phyloP scores from a whole-genome alignment of 2,888 invertebrate species.

The Nephrotoma guestfalica region DNA sequence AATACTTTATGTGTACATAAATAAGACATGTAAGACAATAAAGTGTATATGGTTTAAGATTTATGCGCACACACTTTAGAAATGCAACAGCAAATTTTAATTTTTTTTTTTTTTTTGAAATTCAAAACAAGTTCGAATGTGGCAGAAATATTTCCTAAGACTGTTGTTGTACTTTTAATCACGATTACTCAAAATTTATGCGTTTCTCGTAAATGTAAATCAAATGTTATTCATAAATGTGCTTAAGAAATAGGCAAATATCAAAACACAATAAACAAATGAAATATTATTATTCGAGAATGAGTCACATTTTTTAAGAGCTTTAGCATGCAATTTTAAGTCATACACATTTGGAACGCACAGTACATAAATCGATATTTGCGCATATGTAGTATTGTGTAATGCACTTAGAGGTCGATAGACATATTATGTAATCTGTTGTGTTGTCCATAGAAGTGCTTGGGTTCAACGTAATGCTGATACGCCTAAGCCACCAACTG shows the following conservation, averaged over 20 bases:
- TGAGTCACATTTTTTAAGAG: neutral
- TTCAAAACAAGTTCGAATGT: neutral
- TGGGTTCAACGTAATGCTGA: no score
- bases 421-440: no score
- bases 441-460: no score
- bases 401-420: no score
- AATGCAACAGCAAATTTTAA: neutral
- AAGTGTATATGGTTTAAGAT: neutral
- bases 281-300: neutral
- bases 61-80: neutral
- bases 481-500: no score
- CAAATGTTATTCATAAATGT: neutral
- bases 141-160: neutral
- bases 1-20: neutral
- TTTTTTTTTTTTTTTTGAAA: no score
- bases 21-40: neutral
- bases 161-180: neutral
- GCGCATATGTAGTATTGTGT: neutral
- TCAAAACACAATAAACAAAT: neutral
- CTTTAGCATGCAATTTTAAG: neutral
- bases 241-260: neutral
- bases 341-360: neutral
- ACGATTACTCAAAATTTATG: neutral
- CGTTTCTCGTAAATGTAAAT: neutral
- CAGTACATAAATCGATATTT: neutral